phyloP scores from a whole-genome alignment of 1,140 invertebrate species.

The Bombus superbus region DNA sequence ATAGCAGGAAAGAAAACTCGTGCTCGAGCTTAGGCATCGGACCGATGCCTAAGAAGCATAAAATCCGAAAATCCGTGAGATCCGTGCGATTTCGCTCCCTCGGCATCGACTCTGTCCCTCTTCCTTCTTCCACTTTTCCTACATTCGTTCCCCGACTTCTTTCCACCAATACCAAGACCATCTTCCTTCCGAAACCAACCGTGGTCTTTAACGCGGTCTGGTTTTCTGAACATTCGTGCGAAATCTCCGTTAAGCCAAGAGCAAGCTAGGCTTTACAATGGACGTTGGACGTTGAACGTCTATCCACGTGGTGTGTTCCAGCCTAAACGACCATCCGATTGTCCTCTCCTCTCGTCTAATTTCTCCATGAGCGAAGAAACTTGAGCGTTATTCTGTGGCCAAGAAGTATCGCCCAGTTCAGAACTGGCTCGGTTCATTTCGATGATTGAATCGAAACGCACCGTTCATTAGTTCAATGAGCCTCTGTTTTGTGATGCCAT shows the following conservation, averaged over 20 bases:
- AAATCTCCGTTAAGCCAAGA: constrained; percentile 64
- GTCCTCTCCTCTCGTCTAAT: constrained; percentile 28
- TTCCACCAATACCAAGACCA: background rate
- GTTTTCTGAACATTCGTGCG: constrained; percentile 51
- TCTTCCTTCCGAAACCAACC: background rate
- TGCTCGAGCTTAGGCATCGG: constrained; percentile 22
- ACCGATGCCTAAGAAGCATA: constrained; percentile 64
- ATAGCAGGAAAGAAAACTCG: constrained; percentile 25
- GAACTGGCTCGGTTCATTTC: background rate
- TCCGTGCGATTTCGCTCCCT: constrained; percentile 62
- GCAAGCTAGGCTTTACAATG: constrained; percentile 41
- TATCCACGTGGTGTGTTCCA: constrained; percentile 18
- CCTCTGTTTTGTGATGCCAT: background rate
- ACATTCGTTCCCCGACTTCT: constrained; percentile 35
- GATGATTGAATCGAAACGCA: constrained; percentile 17
- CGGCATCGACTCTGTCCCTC: background rate
- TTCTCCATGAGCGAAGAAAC: background rate
- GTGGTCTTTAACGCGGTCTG: constrained; percentile 53
- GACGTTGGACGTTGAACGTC: constrained; percentile 10
- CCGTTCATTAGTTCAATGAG: constrained; percentile 1
- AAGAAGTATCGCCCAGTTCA: background rate
- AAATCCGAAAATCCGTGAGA: constrained; percentile 74
- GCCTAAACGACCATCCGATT: constrained; percentile 25
- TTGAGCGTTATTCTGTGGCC: background rate
- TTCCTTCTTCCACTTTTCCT: background rate